Evolutionary conservation across 2,113 vertebrate species (phyloP), one percentile per base, ranked within the genome.

Genomic region (Sphaerodactylus townsendi): DNA sequence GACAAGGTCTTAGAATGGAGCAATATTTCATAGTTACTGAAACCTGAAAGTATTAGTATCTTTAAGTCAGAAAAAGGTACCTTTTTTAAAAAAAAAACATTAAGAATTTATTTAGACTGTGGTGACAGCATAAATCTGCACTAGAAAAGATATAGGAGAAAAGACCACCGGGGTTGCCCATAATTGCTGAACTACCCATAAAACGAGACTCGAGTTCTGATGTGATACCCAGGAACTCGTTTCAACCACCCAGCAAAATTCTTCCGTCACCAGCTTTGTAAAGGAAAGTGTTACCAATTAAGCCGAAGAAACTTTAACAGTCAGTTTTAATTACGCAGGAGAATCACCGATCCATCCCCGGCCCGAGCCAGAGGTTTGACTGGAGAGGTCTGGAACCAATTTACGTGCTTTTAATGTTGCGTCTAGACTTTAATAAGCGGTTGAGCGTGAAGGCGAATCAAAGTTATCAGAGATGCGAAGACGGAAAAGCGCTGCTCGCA

Each of bases 361-460:
- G 93, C 93, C 95, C 91, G 64, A 93, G 93, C 88, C 95, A 90
- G 96, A 97, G 95, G 94, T 96, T 96, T 97, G 95, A 96, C 96
- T 93, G 97, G 95, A 95, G 95, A 96, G 94, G 94, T 96, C 97
- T 97, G 95, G 96, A 97, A 97, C 93, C 95, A 97, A 97, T 97
- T 98, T 97, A 95, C 81, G 86, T 97, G 97, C 97, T 98, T 98
- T 98, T 78, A 96, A 98, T 98, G 97, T 98, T 98, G 96, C 93
- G 97, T 98, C 98, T 99, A 99, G 98, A 98, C 98, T 97, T 98
- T 98, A 98, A 98, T 98, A 97, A 97, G 97, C 95, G 95, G 97
- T 98, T 98, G 97, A 97, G 95, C 94, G 93, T 33, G 50, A 95
- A 95, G 96, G 96, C 97, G 96, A 96, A 96, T 95, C 85, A 72